Percentiles rank a stretch among this genome's conserved stretches.
phyloP scores from a whole-genome alignment of 2,797 vertebrate genomes.

The Myotis pilosus region DNA sequence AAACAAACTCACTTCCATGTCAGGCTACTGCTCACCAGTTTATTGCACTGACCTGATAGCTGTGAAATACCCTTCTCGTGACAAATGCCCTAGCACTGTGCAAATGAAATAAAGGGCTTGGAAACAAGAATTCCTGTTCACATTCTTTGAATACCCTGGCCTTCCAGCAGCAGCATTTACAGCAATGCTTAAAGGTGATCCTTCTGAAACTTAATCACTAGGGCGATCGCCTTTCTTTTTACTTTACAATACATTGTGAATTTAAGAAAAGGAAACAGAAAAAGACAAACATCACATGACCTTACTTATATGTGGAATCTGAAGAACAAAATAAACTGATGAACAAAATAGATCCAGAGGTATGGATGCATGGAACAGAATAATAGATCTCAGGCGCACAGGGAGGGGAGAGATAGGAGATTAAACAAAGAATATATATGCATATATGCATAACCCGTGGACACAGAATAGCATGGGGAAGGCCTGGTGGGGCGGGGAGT shows the following conservation, averaged over 20 bases:
- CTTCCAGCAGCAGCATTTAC: not conserved
- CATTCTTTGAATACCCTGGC: not conserved
- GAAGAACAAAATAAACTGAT: not conserved
- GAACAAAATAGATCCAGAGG: not conserved
- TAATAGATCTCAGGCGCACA: not conserved
- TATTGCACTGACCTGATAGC: not conserved
- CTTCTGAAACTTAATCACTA: not conserved
- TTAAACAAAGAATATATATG: not conserved
- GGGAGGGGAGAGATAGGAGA: not conserved
- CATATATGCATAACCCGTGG: not conserved
- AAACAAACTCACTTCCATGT: not conserved
- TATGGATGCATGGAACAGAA: not conserved
- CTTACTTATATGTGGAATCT: not conserved
- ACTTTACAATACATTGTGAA: constrained; percentile 12
- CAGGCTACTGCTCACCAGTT: not conserved
- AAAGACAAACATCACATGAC: not conserved
- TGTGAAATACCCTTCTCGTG: not conserved
- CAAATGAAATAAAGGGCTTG: not conserved
- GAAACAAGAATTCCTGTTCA: not conserved
- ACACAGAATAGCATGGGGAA: not conserved
- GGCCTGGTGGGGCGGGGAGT: too few relatives aligned
- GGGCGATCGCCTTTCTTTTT: not conserved
- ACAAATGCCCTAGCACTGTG: not conserved
- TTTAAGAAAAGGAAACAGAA: not conserved
- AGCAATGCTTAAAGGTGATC: not conserved